Evolutionary conservation across 2,888 invertebrate species (phyloP).

Genomic region (Sclerodermus sp.): DNA sequence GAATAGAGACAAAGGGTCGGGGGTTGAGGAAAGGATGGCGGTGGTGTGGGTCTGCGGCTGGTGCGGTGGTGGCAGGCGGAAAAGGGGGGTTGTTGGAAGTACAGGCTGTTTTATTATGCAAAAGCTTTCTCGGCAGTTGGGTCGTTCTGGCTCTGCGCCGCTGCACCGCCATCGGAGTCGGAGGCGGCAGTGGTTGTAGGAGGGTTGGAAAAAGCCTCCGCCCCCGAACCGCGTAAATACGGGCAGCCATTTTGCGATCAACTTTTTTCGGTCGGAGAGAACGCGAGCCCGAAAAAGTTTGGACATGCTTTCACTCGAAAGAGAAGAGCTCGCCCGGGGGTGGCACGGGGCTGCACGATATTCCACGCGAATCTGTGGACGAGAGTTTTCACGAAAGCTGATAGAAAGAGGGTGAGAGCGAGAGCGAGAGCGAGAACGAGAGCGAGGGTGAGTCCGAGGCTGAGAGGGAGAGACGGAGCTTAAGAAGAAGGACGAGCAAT

Average conservation of each 20-base stretch:
- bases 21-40: neutral
- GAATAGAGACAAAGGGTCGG: slow-evolving; percentile 7
- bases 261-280: slow-evolving; percentile 14
- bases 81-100: slow-evolving; percentile 20
- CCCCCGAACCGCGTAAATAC: slow-evolving; percentile 57
- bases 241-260: slow-evolving; percentile 56
- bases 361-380: no score
- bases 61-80: slow-evolving; percentile 4
- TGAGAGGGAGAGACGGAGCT: no score
- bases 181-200: slow-evolving; percentile 21
- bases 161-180: slow-evolving; percentile 32
- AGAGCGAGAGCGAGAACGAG: no score
- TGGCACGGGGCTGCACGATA: no score
- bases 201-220: slow-evolving; percentile 41
- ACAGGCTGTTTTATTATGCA: slow-evolving; percentile 58
- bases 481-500: no score
- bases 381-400: no score
- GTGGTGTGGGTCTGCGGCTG: neutral
- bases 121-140: slow-evolving; percentile 57
- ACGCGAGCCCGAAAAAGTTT: slow-evolving; percentile 45
- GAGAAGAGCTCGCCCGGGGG: slow-evolving; percentile 26
- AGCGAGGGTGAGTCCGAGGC: no score
- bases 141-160: slow-evolving; percentile 50
- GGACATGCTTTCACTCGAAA: slow-evolving; percentile 39
- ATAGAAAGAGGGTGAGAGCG: no score